Evolutionary conservation across 2,888 invertebrate species (phyloP), one percentile per base, ranked within the genome.

Genomic region (Watsonalla binaria): DNA sequence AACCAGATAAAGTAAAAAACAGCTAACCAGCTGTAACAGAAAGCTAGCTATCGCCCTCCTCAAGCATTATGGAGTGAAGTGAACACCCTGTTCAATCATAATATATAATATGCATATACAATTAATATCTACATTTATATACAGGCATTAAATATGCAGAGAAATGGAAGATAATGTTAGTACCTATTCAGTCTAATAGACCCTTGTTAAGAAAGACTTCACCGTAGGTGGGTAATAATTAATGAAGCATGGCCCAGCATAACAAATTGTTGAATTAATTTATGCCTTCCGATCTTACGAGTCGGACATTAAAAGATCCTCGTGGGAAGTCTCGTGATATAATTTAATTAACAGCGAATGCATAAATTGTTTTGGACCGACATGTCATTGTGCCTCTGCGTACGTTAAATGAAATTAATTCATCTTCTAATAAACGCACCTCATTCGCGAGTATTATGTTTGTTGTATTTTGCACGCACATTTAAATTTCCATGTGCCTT

Each of bases 221-320:
- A 13, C 48, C 13, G 47, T 47, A 48, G 2, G 39, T 47, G 37
- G 8, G 39, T 13, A 62, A 67, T 64, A 67, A 67, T 67, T 61
- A 61, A 67, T 61, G 55, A 62, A 35, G 33, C 79, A 74, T 80
- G 79, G 76, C 68, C 62, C 55, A 59, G 84, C 81, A 86, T 84
- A 84, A 82, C 78, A 79, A 86, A 85, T 74, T 78, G 76, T 76
- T 60, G 58, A 70, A 70, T 78, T 84, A 80, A 86, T 82, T 84
- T 82, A 84, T 82, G 78, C 76, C 69, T 78, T 78, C 74, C 76
- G 76, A 80, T 80, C 80, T 81, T 81, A 81, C 76, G 78, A 84
- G 80, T 79, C 72, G 70, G 72, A 78, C 80, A 79, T 82, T 84
- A 80, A 81, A 81, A 81, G 74, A 76, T 82, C 75, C 82, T 80